These are phyloP conservation scores for Ylistrum balloti DNA, from an alignment of 1,140 invertebrate species.

Conservation along the genomic window DNA sequence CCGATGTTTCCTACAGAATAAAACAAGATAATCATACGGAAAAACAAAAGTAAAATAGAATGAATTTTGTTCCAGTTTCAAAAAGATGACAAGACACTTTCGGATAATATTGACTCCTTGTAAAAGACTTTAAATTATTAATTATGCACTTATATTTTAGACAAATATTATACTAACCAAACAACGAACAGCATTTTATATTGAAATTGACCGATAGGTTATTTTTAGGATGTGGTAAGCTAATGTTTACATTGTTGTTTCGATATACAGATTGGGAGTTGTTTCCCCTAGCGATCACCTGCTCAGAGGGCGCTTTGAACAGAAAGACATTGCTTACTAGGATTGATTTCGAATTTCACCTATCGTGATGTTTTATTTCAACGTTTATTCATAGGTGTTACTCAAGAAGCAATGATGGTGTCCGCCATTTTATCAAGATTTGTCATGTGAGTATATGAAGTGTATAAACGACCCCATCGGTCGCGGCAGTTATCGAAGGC, in stretches of 20 bases:
- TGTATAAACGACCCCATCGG: neutral
- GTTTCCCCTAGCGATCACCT: neutral
- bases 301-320: neutral
- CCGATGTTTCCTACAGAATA: neutral
- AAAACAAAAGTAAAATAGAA: neutral
- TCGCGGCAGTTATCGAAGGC: neutral
- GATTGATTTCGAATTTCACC: neutral
- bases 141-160: neutral
- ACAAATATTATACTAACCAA: neutral
- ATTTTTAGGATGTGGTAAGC: neutral
- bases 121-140: neutral
- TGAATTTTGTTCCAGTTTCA: neutral
- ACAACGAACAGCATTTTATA: too few relatives aligned
- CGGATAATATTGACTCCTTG: neutral
- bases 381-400: conserved; percentile 11
- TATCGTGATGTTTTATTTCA: conserved; percentile 26
- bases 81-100: neutral
- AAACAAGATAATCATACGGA: neutral
- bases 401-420: conserved; percentile 85
- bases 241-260: neutral
- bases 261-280: neutral
- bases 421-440: conserved; percentile 88
- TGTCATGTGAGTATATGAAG: conserved; percentile 87
- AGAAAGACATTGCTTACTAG: conserved; percentile 24
- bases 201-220: neutral